A percentile compares a stretch with the other conserved stretches of the same genome.
Evolutionary conservation across 2,113 vertebrate species (phyloP).

Genomic region (Anarhynchus alexandrinus): DNA sequence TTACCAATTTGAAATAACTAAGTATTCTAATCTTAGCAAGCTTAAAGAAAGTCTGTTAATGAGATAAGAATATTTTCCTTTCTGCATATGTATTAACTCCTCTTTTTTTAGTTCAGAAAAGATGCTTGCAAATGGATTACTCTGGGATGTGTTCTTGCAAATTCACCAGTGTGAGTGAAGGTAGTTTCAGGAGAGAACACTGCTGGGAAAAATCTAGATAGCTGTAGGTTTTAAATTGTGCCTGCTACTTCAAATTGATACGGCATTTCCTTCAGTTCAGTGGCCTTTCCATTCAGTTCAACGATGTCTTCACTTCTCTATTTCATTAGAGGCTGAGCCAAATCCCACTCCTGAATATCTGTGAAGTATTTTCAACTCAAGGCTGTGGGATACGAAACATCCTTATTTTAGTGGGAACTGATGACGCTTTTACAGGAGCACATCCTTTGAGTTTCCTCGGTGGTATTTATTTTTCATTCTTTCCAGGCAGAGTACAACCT

Average conservation of each 20-base stretch:
- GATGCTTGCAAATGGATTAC: slow-evolving; percentile 26
- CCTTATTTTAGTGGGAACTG: background rate
- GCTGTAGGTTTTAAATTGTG: background rate
- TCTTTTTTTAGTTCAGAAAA: slow-evolving; percentile 39
- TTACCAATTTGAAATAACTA: slow-evolving; percentile 70
- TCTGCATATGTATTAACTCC: slow-evolving; percentile 62
- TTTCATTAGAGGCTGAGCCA: background rate
- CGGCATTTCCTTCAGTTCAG: background rate
- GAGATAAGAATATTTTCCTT: slow-evolving; percentile 66
- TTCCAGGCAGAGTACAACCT: background rate
- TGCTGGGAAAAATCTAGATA: background rate
- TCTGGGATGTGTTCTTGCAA: background rate
- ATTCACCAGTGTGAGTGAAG: background rate
- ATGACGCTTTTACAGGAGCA: background rate
- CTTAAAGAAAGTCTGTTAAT: slow-evolving; percentile 68
- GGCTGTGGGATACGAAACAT: background rate
- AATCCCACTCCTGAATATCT: background rate
- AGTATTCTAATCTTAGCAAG: slow-evolving; percentile 69
- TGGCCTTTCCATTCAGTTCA: background rate
- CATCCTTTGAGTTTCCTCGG: background rate
- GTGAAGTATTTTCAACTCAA: background rate
- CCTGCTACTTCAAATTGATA: background rate
- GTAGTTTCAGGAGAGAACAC: background rate
- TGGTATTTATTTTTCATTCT: background rate
- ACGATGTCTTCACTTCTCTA: background rate